Conservation (phyloP, 1,140 invertebrate species). For the Leucophenga varia region DNA sequence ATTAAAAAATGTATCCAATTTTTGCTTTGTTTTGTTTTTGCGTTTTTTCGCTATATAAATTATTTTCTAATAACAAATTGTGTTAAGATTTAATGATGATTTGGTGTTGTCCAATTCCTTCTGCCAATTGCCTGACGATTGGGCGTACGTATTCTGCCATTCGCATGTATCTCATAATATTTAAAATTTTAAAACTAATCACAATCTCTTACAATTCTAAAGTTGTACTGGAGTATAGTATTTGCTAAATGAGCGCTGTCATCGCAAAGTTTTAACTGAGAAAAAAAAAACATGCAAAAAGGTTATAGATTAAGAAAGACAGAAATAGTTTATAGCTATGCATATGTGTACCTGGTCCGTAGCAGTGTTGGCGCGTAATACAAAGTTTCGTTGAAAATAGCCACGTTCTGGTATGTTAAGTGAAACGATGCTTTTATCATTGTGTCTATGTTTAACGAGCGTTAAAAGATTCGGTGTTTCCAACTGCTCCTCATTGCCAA, state of each 20-base stretch:
- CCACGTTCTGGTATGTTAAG: slow-evolving; percentile 41
- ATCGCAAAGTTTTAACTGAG: slow-evolving; percentile 52
- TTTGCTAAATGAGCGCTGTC: slow-evolving; percentile 49
- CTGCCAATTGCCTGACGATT: too few species aligned
- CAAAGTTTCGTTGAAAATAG: slow-evolving; percentile 40
- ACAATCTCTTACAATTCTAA: slow-evolving; percentile 57
- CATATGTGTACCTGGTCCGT: slow-evolving; percentile 34
- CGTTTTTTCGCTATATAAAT: too few species aligned
- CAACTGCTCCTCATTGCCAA: slow-evolving; percentile 26
- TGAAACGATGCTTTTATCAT: slow-evolving; percentile 37
- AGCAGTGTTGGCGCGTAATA: slow-evolving; percentile 44
- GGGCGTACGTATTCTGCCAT: too few species aligned
- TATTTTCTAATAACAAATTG: too few species aligned
- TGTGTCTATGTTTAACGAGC: slow-evolving; percentile 36
- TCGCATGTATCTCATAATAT: too few species aligned
- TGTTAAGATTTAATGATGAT: too few species aligned
- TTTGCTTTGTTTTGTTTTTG: too few species aligned
- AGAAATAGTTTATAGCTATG: background rate
- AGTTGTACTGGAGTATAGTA: slow-evolving; percentile 56
- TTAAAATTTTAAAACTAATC: slow-evolving; percentile 35
- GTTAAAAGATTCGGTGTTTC: slow-evolving; percentile 24
- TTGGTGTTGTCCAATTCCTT: too few species aligned
- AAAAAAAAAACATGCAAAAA: background rate
- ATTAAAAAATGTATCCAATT: too few species aligned
- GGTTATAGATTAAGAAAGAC: background rate